A percentile compares a stretch with the other conserved stretches of the same genome.
Evolutionary conservation across 2,797 vertebrate genomes (phyloP).

Genomic region (Rhinophrynus dorsalis): DNA sequence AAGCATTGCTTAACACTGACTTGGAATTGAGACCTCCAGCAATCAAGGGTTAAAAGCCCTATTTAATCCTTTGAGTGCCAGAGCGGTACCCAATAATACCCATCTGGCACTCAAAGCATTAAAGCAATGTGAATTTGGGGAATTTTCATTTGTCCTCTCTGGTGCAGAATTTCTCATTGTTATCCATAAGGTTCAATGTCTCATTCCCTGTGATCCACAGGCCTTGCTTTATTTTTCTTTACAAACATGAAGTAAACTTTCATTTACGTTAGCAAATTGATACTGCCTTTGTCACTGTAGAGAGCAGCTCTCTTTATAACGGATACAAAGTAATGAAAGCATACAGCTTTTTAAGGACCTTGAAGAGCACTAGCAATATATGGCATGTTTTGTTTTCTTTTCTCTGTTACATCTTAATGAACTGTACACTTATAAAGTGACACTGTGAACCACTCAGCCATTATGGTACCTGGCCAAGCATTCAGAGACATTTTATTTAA

Average conservation of each 20-base stretch:
- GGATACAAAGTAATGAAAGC: slow-evolving; percentile 16
- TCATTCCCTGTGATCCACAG: no score
- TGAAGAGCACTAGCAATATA: neutral
- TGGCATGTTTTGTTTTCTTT: slow-evolving; percentile 12
- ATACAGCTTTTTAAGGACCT: slow-evolving; percentile 8
- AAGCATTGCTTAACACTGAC: no score
- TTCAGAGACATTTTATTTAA: slow-evolving; percentile 17
- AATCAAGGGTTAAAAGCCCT: no score
- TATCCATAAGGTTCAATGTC: no score
- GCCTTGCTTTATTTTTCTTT: neutral
- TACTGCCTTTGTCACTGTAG: slow-evolving; percentile 1
- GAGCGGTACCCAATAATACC: no score
- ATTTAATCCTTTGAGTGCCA: no score
- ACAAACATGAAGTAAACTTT: neutral
- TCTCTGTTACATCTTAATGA: slow-evolving; percentile 26
- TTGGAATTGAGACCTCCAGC: no score
- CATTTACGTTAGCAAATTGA: slow-evolving; percentile 1
- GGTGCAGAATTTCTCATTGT: no score
- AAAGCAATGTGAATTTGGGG: no score
- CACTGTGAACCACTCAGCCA: slow-evolving; percentile 5
- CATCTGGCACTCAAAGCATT: no score
- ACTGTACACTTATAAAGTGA: slow-evolving; percentile 17
- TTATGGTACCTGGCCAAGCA: slow-evolving; percentile 4
- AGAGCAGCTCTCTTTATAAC: no score
- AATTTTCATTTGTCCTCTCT: no score